Conservation (phyloP, 2,888 invertebrate genomes). For the Tachina grossa region DNA sequence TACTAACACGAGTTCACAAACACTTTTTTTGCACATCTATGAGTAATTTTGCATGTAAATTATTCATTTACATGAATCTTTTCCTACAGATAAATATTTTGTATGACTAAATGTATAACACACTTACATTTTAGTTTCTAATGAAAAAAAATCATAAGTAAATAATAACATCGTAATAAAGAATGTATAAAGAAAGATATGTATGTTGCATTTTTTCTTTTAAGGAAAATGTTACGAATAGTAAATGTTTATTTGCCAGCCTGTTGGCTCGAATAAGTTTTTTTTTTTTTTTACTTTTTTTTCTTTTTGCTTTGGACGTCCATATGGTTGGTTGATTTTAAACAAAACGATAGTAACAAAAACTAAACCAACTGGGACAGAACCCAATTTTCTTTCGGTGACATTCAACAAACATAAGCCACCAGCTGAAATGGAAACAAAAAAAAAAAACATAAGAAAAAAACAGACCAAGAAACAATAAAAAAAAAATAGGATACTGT, state of each 20-base stretch:
- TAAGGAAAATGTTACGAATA: constrained; percentile 13
- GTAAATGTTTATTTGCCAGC: constrained; percentile 44
- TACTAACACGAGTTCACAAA: too few relatives aligned
- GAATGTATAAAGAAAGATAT: constrained; percentile 11
- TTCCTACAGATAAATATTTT: neutral
- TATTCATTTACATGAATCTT: neutral
- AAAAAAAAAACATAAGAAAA: neutral
- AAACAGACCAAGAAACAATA: neutral
- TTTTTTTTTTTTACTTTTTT: neutral
- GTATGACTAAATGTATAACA: neutral
- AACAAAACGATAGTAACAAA: constrained; percentile 57
- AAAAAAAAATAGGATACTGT: constrained; percentile 32
- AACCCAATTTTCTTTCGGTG: constrained; percentile 64
- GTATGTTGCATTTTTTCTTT: constrained; percentile 35
- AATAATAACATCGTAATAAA: constrained; percentile 8
- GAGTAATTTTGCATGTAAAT: neutral
- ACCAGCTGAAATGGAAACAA: constrained; percentile 1
- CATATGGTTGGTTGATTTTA: constrained; percentile 58
- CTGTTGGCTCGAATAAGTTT: constrained; percentile 24
- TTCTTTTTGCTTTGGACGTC: constrained; percentile 3
- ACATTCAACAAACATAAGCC: constrained; percentile 60
- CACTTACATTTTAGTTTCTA: constrained; percentile 10
- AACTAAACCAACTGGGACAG: constrained; percentile 66
- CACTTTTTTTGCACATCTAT: too few relatives aligned
- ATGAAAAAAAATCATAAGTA: constrained; percentile 10